These are phyloP conservation scores for Syngnathoides biaculeatus DNA, from an alignment of 2,113 vertebrate species.

Conservation along the genomic window DNA sequence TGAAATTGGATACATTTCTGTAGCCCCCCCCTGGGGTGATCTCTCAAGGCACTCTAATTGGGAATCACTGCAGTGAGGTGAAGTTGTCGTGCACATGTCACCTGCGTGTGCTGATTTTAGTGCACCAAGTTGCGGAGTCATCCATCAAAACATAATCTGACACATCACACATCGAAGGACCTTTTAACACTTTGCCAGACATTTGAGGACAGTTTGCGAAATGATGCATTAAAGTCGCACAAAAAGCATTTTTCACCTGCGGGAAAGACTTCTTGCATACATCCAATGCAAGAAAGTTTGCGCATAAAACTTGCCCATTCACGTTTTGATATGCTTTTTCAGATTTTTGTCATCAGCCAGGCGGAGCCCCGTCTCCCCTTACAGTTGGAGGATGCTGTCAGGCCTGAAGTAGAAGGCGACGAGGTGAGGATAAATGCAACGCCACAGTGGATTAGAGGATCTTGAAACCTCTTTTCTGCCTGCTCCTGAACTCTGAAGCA, in stretches of 20 bases:
- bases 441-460: neutral
- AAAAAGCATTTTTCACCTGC: neutral
- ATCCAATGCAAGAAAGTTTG: neutral
- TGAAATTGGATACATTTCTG: too few species aligned
- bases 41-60: too few species aligned
- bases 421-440: conserved; percentile 79
- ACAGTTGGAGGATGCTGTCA: conserved; percentile 92
- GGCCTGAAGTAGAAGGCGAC: conserved; percentile 90
- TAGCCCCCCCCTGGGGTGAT: too few species aligned
- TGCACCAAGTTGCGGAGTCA: neutral
- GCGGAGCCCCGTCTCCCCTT: conserved; percentile 90
- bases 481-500: neutral
- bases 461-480: neutral
- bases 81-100: neutral
- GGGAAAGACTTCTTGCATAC: too few species aligned
- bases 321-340: conserved; percentile 7
- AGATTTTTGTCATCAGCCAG: conserved; percentile 95
- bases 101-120: neutral
- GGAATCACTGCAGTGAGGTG: too few species aligned
- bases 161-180: neutral
- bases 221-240: neutral
- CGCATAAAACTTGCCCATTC: too few species aligned
- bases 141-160: neutral
- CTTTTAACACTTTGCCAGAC: neutral
- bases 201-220: neutral